phyloP scores from a whole-genome alignment of 2,797 vertebrate genomes.

The Psittacula derbiana region DNA sequence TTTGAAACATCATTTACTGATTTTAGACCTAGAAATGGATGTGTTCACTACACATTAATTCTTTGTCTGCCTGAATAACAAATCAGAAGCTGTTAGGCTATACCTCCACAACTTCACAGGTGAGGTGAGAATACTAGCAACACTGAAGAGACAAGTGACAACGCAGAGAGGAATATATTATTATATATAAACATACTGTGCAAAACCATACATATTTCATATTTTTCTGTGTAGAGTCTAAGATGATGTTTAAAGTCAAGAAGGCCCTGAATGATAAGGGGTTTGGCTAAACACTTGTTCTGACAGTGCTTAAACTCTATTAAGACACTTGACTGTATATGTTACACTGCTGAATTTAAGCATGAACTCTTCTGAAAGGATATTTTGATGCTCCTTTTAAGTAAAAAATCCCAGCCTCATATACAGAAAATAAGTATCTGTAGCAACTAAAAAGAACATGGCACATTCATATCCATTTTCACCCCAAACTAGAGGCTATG shows the following conservation, averaged over 20 bases:
- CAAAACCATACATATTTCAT: constrained; percentile 23
- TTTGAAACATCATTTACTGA: background rate
- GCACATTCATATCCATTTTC: background rate
- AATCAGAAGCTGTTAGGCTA: constrained; percentile 24
- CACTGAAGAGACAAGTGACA: constrained; percentile 50
- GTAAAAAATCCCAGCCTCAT: background rate
- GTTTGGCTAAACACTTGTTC: background rate
- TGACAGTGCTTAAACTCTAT: background rate
- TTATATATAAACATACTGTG: background rate
- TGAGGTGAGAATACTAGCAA: constrained; percentile 50
- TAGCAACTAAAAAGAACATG: background rate
- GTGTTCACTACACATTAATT: constrained; percentile 31
- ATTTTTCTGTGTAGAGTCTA: background rate
- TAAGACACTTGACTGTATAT: background rate
- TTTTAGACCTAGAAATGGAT: background rate
- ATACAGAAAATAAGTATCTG: background rate
- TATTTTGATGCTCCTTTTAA: background rate
- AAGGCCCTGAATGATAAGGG: background rate
- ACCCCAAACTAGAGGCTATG: background rate
- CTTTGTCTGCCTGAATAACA: constrained; percentile 24
- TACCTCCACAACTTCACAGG: constrained; percentile 55
- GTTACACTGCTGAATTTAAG: background rate
- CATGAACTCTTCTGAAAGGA: background rate
- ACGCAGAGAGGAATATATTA: background rate
- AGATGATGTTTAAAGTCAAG: background rate